Base-by-base conservation (phyloP, 1,140 invertebrate genomes). In the Aphelinus atriplicis region DNA sequence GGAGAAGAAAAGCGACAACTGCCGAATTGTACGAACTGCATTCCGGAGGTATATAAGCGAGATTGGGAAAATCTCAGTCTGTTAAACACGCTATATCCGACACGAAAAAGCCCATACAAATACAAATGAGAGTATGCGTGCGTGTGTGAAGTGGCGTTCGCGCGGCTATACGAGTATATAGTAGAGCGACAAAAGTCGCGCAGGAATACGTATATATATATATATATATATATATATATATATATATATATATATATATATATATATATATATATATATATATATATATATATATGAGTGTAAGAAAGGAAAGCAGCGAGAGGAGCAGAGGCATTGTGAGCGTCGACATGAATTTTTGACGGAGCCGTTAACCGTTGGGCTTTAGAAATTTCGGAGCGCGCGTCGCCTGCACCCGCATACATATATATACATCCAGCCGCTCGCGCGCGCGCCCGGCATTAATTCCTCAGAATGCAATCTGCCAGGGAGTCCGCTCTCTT, bases 281-380 rank as follows among this genome's bases (percentile, higher is more conserved):
- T 26, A 26, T 26, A 26, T 26, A 26, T 26, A 26, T 26, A 26
- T 26, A 26, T 0, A 26, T 26, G 26, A 26, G 26, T 26, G 65
- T 26, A 6, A 42, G 10, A 42, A 3, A 7, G n/a, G 50, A n/a
- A 9, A 53, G 51, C 4, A 75, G 68, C 75, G 73, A 74, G 77
- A 78, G 73, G 70, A 77, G 71, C 73, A 71, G 58, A 69, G 57
- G 77, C 77, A 77, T 26, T 26, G 26, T 26, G 77, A 78, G 70
- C 69, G 46, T 74, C 66, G 73, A 73, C 77, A 85, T 87, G 80
- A 84, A 86, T 87, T 84, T 86, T 85, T 85, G 53, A 86, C 68
- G 77, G 76, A 78, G 71, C 79, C 81, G 80, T 81, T 82, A 83
- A 82, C 78, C 80, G 79, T 77, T 80, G 71, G 79, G 71, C 81